Conservation (phyloP, 2,888 invertebrate genomes). For the Dysmachus trigonus region DNA sequence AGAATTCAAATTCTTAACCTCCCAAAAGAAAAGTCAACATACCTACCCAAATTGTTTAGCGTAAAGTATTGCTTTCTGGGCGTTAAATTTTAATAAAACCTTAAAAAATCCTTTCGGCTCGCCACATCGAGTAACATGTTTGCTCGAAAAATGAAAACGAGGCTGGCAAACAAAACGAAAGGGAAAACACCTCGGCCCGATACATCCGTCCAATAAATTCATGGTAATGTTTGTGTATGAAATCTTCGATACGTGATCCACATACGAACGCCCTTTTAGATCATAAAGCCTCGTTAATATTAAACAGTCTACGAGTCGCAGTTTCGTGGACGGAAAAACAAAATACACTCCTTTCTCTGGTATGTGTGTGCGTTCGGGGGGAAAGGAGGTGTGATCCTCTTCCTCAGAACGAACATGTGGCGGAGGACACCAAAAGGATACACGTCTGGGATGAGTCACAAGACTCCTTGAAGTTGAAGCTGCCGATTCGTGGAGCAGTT, state of each 20-base stretch:
- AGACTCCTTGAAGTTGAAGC: not conserved
- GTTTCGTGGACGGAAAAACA: not conserved
- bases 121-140: not conserved
- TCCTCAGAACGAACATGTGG: not conserved
- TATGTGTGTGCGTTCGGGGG: not conserved
- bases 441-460: not conserved
- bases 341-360: not conserved
- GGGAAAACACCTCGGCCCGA: not conserved
- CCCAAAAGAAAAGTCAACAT: not conserved
- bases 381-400: not conserved
- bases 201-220: not conserved
- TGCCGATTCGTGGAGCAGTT: not conserved
- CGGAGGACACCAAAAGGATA: not conserved
- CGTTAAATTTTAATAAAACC: not conserved
- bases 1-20: not conserved
- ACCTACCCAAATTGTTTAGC: not conserved
- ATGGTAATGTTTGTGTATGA: not conserved
- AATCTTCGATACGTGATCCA: not conserved
- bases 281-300: not conserved
- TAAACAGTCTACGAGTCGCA: not conserved
- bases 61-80: not conserved
- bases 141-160: not conserved
- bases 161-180: not conserved
- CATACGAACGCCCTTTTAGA: not conserved
- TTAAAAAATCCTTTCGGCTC: not conserved